Conservation (phyloP, 2,888 invertebrate species). For the Coelopa pilipes region DNA sequence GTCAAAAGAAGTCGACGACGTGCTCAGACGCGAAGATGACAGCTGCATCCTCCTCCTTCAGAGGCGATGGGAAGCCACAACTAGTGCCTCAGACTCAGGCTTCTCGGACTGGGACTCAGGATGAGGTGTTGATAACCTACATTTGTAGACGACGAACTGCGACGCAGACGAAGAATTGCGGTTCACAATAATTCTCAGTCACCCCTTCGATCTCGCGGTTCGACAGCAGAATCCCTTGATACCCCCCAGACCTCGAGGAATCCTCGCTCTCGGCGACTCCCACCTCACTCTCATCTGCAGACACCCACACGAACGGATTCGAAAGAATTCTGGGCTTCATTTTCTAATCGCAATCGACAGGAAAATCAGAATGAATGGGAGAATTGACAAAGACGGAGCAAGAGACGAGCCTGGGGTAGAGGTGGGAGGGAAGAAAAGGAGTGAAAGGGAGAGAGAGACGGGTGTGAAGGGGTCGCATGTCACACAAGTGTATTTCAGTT, state of each 20-base stretch:
- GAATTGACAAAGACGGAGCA: too few relatives aligned
- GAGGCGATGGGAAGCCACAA: too few relatives aligned
- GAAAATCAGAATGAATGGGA: neutral
- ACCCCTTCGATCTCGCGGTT: neutral
- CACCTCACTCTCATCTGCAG: neutral
- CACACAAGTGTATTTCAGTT: neutral
- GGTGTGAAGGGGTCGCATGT: neutral
- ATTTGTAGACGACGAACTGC: too few relatives aligned
- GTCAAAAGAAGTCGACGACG: conserved; percentile 19
- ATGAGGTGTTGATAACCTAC: too few relatives aligned
- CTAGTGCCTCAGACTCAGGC: too few relatives aligned
- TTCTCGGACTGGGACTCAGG: too few relatives aligned
- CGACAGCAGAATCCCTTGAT: neutral
- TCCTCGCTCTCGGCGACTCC: too few relatives aligned
- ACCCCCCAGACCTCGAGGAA: neutral
- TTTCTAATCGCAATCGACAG: conserved; percentile 15
- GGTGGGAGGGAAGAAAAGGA: neutral
- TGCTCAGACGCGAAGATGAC: neutral
- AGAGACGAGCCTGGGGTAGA: too few relatives aligned
- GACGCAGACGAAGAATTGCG: too few relatives aligned
- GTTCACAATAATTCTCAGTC: neutral
- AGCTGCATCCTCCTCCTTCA: neutral
- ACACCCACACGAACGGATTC: neutral
- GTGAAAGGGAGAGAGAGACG: neutral
- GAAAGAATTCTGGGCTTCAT: neutral